Conservation (phyloP, 2,113 vertebrate genomes). For the Nyctibius bracteatus region DNA sequence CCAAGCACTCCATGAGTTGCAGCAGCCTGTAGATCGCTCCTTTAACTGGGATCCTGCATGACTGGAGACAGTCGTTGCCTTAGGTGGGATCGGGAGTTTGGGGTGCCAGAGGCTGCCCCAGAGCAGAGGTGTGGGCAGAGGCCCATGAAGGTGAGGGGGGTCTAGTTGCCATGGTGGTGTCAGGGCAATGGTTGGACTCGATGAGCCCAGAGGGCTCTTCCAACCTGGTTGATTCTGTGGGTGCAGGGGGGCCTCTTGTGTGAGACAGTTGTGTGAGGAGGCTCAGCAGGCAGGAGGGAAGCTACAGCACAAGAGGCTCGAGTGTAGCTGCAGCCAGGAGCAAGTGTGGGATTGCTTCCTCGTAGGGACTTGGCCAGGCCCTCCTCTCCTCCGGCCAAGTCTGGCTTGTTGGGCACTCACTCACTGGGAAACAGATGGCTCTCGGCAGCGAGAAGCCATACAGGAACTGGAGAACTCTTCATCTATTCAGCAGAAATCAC, state of each 20-base stretch:
- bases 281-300: neutral
- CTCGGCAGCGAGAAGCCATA: neutral
- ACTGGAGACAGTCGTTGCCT: neutral
- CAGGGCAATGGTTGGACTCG: too few species aligned
- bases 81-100: neutral
- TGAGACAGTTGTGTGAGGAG: rapidly evolving
- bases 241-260: neutral
- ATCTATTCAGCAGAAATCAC: neutral
- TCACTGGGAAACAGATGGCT: neutral
- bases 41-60: neutral
- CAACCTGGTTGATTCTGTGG: too few species aligned
- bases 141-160: neutral
- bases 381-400: neutral
- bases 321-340: neutral
- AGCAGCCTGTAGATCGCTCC: rapidly evolving
- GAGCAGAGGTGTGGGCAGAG: neutral
- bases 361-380: neutral
- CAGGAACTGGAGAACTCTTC: neutral
- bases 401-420: neutral
- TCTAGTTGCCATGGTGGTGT: too few species aligned
- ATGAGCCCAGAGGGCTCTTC: too few species aligned
- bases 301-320: neutral
- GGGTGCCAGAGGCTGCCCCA: neutral
- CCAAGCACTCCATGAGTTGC: rapidly evolving
- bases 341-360: neutral